Evolutionary conservation across 2,888 invertebrate genomes (phyloP), one percentile per base, ranked within the genome.

Genomic region (Myopa testacea): DNA sequence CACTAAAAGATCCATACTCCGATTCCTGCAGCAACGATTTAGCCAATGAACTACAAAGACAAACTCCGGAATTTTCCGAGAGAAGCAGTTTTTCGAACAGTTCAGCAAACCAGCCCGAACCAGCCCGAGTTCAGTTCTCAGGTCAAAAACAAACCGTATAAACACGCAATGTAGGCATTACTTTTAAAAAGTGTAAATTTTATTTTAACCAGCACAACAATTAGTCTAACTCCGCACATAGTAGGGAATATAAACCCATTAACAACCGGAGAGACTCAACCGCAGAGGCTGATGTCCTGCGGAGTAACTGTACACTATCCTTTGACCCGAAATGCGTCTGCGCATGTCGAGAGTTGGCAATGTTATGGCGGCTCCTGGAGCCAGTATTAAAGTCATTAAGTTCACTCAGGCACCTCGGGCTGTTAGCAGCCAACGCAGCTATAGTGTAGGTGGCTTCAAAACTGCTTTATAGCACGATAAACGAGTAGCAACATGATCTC

Each of bases 181-280:
- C 85, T 87, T 87, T 85, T 85, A 87, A 82, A 65, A 84, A 87
- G 87, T 85, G 87, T 85, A 87, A 87, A 87, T 87, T 87, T 86
- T 82, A 84, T 87, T 87, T 87, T 87, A 87, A 87, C 85, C 86
- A 86, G 84, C 84, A 85, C 76, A 86, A 83, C 83, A 86, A 86
- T 86, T 86, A 85, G 86, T 84, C 83, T 82, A 82, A 82, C 82
- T 83, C 82, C 82, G 81, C 83, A 83, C 81, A 80, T 80, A 79
- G 38, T 26, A 67, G 65, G n/a, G 37, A 72, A 72, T n/a, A 38
- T 8, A 60, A 73, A 16, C 4, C 7, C 65, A 78, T 71, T 80
- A 60, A 55, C 77, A 79, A 79, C 76, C 75, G 77, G 52, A 81
- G 70, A 40, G 67, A 70, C 55, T 55, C 14, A 34, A 19, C 19